Evolutionary conservation across 2,113 vertebrate genomes (phyloP).

Genomic region (Neoarius graeffei): DNA sequence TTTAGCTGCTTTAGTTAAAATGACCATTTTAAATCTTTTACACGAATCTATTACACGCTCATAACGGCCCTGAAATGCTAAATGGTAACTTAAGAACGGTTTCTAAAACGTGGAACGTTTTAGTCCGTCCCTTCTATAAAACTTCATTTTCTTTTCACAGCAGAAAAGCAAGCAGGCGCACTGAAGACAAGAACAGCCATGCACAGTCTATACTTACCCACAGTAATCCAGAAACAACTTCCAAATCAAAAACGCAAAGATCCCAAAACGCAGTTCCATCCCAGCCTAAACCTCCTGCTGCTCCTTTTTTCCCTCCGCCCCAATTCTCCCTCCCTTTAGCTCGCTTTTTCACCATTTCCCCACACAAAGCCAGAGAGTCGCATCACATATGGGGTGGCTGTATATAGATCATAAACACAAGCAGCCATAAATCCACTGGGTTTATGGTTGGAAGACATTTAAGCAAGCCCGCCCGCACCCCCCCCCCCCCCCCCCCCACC

Average conservation of each 20-base stretch:
- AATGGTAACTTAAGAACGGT: background rate
- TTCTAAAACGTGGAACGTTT: background rate
- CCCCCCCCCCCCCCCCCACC: too few relatives aligned
- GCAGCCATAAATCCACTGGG: background rate
- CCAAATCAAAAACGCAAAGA: background rate
- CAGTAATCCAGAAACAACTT: constrained; percentile 3
- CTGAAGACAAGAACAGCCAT: background rate
- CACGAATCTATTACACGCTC: background rate
- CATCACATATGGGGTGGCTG: background rate
- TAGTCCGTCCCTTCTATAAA: too few relatives aligned
- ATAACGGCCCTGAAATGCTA: background rate
- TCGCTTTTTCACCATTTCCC: background rate
- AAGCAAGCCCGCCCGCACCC: too few relatives aligned
- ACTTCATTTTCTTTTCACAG: background rate
- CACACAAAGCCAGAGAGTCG: background rate
- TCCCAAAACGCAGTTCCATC: constrained; percentile 13
- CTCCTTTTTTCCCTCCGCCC: background rate
- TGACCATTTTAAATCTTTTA: background rate
- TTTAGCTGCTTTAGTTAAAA: background rate
- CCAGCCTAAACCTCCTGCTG: constrained; percentile 39
- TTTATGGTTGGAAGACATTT: background rate
- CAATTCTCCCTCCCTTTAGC: background rate
- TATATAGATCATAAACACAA: background rate
- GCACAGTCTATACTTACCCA: constrained; percentile 17
- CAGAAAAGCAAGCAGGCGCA: background rate